Evolutionary conservation across 2,888 invertebrate genomes (phyloP).

Genomic region (Tinea pellionella): DNA sequence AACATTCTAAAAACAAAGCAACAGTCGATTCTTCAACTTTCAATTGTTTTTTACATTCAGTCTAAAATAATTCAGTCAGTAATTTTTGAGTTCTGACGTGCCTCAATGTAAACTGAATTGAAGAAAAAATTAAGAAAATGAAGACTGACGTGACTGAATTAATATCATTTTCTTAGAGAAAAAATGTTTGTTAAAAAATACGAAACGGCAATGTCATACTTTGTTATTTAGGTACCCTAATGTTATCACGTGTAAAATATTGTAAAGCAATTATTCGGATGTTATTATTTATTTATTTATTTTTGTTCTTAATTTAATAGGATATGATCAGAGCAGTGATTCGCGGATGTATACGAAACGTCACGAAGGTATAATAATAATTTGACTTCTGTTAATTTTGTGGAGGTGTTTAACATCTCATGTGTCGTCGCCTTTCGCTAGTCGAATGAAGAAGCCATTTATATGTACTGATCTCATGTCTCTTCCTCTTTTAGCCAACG

Average conservation of each 20-base stretch:
- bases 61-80: too few species aligned
- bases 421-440: conserved; percentile 17
- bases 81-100: too few species aligned
- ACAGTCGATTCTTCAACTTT: too few species aligned
- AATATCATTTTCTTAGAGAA: too few species aligned
- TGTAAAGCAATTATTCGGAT: conserved; percentile 45
- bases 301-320: conserved; percentile 42
- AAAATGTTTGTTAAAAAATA: too few species aligned
- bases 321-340: conserved; percentile 30
- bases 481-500: background rate
- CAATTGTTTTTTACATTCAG: too few species aligned
- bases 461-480: background rate
- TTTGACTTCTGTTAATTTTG: conserved; percentile 26
- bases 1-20: too few species aligned
- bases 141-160: too few species aligned
- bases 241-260: conserved; percentile 38
- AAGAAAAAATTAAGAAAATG: too few species aligned
- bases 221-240: too few species aligned
- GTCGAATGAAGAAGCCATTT: background rate
- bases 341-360: conserved; percentile 43
- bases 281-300: conserved; percentile 17
- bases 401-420: conserved; percentile 27
- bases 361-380: conserved; percentile 49
- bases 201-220: too few species aligned
- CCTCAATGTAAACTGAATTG: too few species aligned